Conservation (phyloP, 1,140 invertebrate species). For the Drosophila burlai region DNA sequence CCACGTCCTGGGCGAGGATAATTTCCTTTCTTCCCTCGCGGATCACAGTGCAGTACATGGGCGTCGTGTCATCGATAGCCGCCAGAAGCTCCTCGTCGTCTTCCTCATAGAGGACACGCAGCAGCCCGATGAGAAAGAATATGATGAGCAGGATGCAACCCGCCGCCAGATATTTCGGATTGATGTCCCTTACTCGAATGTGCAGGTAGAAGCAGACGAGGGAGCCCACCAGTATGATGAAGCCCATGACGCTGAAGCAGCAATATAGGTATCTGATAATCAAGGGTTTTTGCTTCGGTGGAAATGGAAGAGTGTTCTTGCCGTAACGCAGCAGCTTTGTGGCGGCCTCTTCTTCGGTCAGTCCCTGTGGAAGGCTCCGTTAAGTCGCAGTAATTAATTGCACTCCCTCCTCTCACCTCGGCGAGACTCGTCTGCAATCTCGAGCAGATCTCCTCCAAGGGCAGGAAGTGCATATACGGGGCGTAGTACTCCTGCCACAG, state of each 20-base stretch:
- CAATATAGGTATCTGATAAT: not conserved
- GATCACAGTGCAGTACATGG: constrained; percentile 65
- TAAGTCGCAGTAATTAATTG: too few relatives aligned
- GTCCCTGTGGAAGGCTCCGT: constrained; percentile 22
- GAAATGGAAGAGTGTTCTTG: constrained; percentile 35
- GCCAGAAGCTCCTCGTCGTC: constrained; percentile 8
- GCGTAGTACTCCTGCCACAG: constrained; percentile 33
- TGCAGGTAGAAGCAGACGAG: constrained; percentile 14
- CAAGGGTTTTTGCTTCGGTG: not conserved
- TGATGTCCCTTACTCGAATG: not conserved
- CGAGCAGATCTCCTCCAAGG: constrained; percentile 22
- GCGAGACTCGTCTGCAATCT: constrained; percentile 12
- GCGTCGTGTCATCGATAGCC: constrained; percentile 43
- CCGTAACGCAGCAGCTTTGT: constrained; percentile 28
- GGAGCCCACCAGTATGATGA: constrained; percentile 11
- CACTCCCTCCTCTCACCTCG: constrained; percentile 22
- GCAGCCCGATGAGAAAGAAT: constrained; percentile 25
- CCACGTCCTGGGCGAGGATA: constrained; percentile 36
- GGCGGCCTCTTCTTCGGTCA: constrained; percentile 8
- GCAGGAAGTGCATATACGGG: constrained; percentile 29
- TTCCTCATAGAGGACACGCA: constrained; percentile 26
- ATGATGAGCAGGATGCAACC: not conserved
- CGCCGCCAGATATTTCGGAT: constrained; percentile 8
- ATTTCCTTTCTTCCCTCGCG: constrained; percentile 44
- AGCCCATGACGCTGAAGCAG: constrained; percentile 36